These are phyloP conservation scores for Lamellibrachia satsuma DNA, from an alignment of 2,888 invertebrate genomes.

Conservation along the genomic window DNA sequence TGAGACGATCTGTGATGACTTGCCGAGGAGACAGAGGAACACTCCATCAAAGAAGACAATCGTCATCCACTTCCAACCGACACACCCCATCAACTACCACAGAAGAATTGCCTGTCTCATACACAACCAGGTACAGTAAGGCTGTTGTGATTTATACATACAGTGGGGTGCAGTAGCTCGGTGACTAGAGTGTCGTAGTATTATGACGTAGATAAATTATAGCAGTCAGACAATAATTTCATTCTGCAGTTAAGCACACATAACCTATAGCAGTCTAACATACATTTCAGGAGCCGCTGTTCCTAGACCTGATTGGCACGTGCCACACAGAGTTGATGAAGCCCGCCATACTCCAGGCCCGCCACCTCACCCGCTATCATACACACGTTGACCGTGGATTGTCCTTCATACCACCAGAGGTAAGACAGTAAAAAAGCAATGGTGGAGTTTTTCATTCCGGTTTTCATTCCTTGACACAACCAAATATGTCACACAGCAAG, in stretches of 20 bases:
- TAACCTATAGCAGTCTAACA: background rate
- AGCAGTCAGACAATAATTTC: too few species aligned
- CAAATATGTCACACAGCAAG: too few species aligned
- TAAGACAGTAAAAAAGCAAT: constrained; percentile 34
- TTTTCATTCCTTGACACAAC: too few species aligned
- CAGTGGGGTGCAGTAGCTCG: too few species aligned
- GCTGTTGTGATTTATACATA: too few species aligned
- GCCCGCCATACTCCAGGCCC: constrained; percentile 59
- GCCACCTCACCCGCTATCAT: constrained; percentile 56
- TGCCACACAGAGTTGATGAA: constrained; percentile 63
- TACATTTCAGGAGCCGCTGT: constrained; percentile 55
- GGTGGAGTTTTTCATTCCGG: background rate
- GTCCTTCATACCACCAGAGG: constrained; percentile 63
- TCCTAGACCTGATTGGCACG: constrained; percentile 62
- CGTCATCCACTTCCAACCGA: constrained; percentile 57
- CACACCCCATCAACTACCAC: constrained; percentile 62
- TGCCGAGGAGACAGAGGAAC: constrained; percentile 39
- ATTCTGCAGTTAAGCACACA: too few species aligned
- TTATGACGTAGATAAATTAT: too few species aligned
- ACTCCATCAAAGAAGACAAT: constrained; percentile 53
- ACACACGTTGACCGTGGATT: constrained; percentile 58
- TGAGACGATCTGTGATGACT: constrained; percentile 48
- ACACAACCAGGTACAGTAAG: constrained; percentile 54
- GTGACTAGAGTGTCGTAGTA: too few species aligned
- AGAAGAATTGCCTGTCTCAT: constrained; percentile 56